Base-by-base conservation (phyloP, 2,113 vertebrate species). In the Aphelocoma coerulescens region DNA sequence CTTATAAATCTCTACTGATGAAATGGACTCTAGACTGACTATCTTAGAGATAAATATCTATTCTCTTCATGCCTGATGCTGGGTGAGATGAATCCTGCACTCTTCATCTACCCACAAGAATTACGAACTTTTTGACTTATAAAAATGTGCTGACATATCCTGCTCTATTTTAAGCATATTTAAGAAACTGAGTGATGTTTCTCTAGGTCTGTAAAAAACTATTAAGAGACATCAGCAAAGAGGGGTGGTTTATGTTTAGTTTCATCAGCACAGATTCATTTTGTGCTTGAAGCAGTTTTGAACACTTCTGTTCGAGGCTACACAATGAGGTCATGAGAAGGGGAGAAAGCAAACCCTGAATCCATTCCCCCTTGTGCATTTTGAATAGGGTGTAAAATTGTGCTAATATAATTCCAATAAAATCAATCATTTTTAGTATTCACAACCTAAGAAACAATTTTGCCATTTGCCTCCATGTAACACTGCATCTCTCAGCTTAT, bases 361-460 rank as follows among this genome's bases (percentile, higher is more conserved):
- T 86, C 63, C 39, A 33, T 81, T 83, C 90, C 61, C 43, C 46
- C 65, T 54, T 51, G 19, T 63, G 27, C n/a, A 41, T 74, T 63
- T 66, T 74, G 85, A 95, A 95, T 63, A 77, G 24, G 23, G 72
- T 86, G 57, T 86, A 83, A 93, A 96, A 94, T 63, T 68, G 75
- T 88, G 65, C 20, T 93, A 93, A 90, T 84, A 63, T 27, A 88
- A 81, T 78, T 93, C 79, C 76, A 92, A 58, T 78, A 80, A 91
- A 93, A 84, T 90, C 59, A 91, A 86, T 93, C 10, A 74, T 51
- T 95, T 93, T 74, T 78, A 33, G 39, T 54, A 75, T 86, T 90
- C 72, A 68, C 37, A 86, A 1, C 44, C 52, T n/a, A 52, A 77
- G 72, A 93, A 96, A 94, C 1, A 93, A 68, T 84, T 93, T 92